A percentile compares a stretch with the other conserved stretches of the same genome.
These are phyloP conservation scores for Sminthurinus aureus DNA, from an alignment of 2,888 invertebrate genomes.

Conservation along the genomic window DNA sequence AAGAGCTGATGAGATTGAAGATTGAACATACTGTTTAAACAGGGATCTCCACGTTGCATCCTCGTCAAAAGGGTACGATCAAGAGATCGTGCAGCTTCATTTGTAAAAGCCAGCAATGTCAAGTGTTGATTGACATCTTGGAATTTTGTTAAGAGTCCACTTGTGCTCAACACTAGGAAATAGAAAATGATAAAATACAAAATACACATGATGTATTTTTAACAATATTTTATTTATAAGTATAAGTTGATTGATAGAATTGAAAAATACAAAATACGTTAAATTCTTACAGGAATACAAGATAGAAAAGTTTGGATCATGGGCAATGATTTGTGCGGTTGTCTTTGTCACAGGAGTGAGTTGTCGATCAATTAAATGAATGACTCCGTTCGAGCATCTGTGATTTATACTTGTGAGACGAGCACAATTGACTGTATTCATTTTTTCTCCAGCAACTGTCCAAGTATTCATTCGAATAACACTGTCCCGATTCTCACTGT, in stretches of 20 bases:
- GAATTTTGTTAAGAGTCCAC: constrained; percentile 68
- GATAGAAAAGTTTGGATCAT: constrained; percentile 69
- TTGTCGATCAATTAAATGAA: constrained; percentile 72
- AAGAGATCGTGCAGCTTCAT: constrained; percentile 70
- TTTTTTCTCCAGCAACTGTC: constrained; percentile 65
- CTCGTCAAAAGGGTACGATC: constrained; percentile 67
- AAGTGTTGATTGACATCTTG: constrained; percentile 65
- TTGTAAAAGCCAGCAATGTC: constrained; percentile 71
- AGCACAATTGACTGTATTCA: constrained; percentile 75
- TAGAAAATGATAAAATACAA: too few relatives aligned
- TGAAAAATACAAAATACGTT: neutral
- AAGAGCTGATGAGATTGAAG: neutral
- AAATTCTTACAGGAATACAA: constrained; percentile 65
- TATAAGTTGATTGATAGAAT: neutral
- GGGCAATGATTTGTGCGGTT: constrained; percentile 69
- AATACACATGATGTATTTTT: too few relatives aligned
- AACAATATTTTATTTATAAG: too few relatives aligned
- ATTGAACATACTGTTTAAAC: constrained; percentile 66
- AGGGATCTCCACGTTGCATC: constrained; percentile 69
- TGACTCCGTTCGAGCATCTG: constrained; percentile 72
- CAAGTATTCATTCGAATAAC: constrained; percentile 70
- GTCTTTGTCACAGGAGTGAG: constrained; percentile 68
- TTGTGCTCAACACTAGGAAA: constrained; percentile 65
- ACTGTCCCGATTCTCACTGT: constrained; percentile 65
- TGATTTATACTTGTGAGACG: constrained; percentile 70